These are phyloP conservation scores for Typhlomys cinereus DNA, from an alignment of 2,113 vertebrate genomes.

Conservation along the genomic window DNA sequence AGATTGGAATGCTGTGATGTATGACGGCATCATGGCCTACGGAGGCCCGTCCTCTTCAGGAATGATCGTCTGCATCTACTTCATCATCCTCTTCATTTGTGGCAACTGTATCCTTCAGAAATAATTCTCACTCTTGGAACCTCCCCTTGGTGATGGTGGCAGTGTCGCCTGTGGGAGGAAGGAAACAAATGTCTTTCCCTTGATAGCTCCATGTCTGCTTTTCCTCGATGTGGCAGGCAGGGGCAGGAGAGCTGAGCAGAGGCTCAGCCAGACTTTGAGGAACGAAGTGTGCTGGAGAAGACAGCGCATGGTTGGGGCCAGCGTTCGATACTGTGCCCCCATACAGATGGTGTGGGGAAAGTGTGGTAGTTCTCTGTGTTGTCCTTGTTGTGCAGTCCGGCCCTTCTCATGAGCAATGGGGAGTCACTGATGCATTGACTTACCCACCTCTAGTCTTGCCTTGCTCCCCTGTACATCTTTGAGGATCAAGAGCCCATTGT, in stretches of 20 bases:
- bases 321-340: rapidly evolving
- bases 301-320: rapidly evolving
- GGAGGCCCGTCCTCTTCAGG: conserved; percentile 97
- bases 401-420: background rate
- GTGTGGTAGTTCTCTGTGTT: background rate
- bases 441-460: background rate
- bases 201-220: background rate
- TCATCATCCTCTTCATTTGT: conserved; percentile 99
- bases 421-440: background rate
- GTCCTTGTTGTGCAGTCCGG: background rate
- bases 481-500: background rate
- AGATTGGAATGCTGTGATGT: conserved; percentile 99
- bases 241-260: rapidly evolving
- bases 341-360: background rate
- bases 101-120: conserved; percentile 97
- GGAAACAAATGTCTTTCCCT: background rate
- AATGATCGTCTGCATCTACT: conserved; percentile 99
- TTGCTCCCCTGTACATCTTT: background rate
- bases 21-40: conserved; percentile 98
- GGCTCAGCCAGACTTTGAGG: background rate
- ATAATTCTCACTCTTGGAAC: background rate
- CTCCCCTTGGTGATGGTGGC: background rate
- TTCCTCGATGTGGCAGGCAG: background rate
- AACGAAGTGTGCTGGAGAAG: background rate
- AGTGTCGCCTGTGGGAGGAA: too few species aligned